Evolutionary conservation across 2,888 invertebrate species (phyloP).

Genomic region (Mimachlamys varia): DNA sequence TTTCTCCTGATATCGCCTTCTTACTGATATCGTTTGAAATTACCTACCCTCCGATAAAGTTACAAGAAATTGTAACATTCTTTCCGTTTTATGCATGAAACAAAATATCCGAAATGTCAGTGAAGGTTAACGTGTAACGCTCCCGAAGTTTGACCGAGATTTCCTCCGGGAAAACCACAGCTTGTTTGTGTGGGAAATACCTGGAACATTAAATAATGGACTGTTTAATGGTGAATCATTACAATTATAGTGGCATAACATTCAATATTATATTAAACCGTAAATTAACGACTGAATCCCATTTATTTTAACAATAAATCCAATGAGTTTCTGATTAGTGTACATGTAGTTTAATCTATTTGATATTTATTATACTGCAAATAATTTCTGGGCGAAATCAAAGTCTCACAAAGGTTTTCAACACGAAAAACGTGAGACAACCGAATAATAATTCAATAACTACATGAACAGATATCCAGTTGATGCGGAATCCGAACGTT

Average conservation of each 20-base stretch:
- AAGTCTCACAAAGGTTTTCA: too few relatives aligned
- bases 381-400: too few relatives aligned
- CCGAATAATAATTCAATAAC: too few relatives aligned
- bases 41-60: conserved; percentile 19
- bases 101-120: conserved; percentile 33
- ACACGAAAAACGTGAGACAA: too few relatives aligned
- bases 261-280: not conserved
- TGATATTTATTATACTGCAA: too few relatives aligned
- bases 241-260: not conserved
- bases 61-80: conserved; percentile 23
- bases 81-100: conserved; percentile 18
- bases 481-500: too few relatives aligned
- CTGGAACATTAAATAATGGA: not conserved
- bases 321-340: too few relatives aligned
- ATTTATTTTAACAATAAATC: too few relatives aligned
- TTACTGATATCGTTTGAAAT: conserved; percentile 34
- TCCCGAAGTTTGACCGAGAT: conserved; percentile 8
- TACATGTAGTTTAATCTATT: too few relatives aligned
- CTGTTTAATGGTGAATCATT: not conserved
- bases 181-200: not conserved
- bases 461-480: too few relatives aligned
- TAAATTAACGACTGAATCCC: too few relatives aligned
- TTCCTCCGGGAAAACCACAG: not conserved
- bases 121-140: not conserved
- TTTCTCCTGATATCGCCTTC: conserved; percentile 2